Base-by-base conservation (phyloP, 1,140 invertebrate species). In the Scaptomyza graminum region DNA sequence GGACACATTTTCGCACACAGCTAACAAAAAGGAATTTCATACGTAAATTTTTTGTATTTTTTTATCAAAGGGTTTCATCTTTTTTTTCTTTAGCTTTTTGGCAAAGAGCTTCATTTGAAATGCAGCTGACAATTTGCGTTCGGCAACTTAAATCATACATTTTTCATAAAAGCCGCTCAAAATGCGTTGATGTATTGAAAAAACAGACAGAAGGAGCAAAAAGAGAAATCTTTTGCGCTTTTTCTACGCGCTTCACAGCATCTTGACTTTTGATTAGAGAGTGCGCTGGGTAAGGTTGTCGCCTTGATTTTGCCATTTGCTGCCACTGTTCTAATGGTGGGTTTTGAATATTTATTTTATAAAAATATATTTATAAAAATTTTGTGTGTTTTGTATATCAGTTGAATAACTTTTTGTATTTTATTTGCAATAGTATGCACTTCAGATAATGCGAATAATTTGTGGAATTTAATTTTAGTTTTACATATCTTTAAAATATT, bases 101-200 rank as follows among this genome's bases (percentile, higher is more conserved):
- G 37, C 9, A 28, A 16, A 22, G n/a, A 37, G 37, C 41, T 56
- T 73, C 70, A 78, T 78, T 87, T 63, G 16, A 52, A 77, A 81
- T 87, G 74, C 67, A 81, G 63, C 55, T 64, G 65, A 74, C 81
- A 85, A 74, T 81, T 76, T 69, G 54, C 57, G 65, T 60, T 61
- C 39, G 12, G 39, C 60, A 70, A 55, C 70, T 62, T 51, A 73
- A 57, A 68, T 57, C 70, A 73, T 68, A 62, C 34, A 73, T 43
- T 74, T 67, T 74, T 78, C 49, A 79, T 76, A 46, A 64, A 64
- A 72, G 55, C 55, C 64, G 56, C 69, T 54, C 69, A 60, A 60
- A 57, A 67, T 54, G 63, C 65, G 70, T 62, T 62, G 70, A 68
- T 68, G 70, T 73, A 73, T 73, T 73, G 51, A 39, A 50, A 73